phyloP scores from a whole-genome alignment of 1,140 invertebrate genomes.

The Lordiphosa stackelbergi region DNA sequence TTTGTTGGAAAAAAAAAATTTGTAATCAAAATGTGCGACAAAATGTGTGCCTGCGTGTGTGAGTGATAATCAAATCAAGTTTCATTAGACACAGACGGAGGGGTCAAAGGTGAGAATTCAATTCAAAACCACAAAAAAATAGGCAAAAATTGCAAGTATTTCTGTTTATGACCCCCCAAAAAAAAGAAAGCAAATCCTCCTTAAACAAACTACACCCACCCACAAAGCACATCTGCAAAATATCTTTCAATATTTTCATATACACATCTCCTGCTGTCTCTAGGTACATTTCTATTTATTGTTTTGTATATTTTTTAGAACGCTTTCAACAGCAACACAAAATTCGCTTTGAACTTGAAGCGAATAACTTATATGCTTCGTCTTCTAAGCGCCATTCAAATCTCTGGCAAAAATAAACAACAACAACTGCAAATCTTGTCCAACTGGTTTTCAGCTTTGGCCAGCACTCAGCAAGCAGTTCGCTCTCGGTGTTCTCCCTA shows the following conservation, averaged over 20 bases:
- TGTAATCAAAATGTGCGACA: conserved; percentile 7
- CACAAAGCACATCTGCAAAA: conserved; percentile 18
- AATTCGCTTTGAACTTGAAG: conserved; percentile 46
- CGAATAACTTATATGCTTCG: conserved; percentile 8
- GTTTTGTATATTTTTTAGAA: conserved; percentile 7
- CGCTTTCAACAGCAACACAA: conserved; percentile 4
- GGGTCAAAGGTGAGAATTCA: too few relatives aligned
- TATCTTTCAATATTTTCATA: conserved; percentile 16
- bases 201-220: too few relatives aligned
- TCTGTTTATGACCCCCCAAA: too few relatives aligned
- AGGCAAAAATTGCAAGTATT: too few relatives aligned
- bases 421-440: conserved; percentile 17
- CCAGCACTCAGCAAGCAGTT: conserved; percentile 6
- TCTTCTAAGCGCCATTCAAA: conserved; percentile 40
- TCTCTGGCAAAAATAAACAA: not conserved
- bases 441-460: conserved; percentile 21
- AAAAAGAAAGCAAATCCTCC: too few relatives aligned
- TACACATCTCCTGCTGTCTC: conserved; percentile 1
- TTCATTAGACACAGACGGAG: not conserved
- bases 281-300: not conserved
- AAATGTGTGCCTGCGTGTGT: not conserved
- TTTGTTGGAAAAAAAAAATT: conserved; percentile 9
- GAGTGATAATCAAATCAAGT: not conserved
- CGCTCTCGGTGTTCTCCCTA: conserved; percentile 3
- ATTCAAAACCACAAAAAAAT: too few relatives aligned